Base-by-base conservation (phyloP, 2,113 vertebrate species). In the Boleophthalmus pectinirostris region DNA sequence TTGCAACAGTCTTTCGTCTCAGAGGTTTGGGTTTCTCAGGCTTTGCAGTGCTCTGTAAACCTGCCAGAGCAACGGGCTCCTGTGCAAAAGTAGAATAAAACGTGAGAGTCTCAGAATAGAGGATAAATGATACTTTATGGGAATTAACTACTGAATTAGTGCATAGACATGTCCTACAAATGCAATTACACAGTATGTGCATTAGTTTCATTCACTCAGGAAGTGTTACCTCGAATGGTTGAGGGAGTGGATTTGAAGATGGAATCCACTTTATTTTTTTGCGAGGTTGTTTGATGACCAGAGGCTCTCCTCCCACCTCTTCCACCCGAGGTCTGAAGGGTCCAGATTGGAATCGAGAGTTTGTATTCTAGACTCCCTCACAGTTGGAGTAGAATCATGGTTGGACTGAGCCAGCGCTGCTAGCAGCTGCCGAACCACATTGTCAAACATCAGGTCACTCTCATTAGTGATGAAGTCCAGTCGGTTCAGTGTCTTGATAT, bases 181-280 rank as follows among this genome's bases (percentile, higher is more conserved):
- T 24, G 54, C 29, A 3, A 14, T 15, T 16, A 25, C 24, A 25
- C 25, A 25, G 57, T 57, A 5, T 63, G 8, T 12, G 16, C 24
- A 35, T 35, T 35, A 33, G 14, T 61, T 20, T 18, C 16, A 29
- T 33, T 61, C 1, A 10, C 14, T 2, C 14, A 64, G 1, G 20
- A n/a, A n/a, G 5, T 15, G 78, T 79, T 89, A 94, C 93, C 90
- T 97, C 97, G 88, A 99, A 99, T 3, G 97, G 90, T 88, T 98
- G 98, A n/a, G 96, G 97, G 78, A 98, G 94, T 58, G 97, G 95
- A 86, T 97, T 98, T 72, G 95, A 94, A 47, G 85, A 83, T 0
- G 98, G 94, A 67, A 98, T 99, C 98, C 98, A 99, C 86, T 99
- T 99, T 38, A 99, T 99, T 88, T 98, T 99, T 87, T 96, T 97